A percentile compares a stretch with the other conserved stretches of the same genome.
phyloP scores from a whole-genome alignment of 2,113 vertebrate species.

The Saguinus midas region DNA sequence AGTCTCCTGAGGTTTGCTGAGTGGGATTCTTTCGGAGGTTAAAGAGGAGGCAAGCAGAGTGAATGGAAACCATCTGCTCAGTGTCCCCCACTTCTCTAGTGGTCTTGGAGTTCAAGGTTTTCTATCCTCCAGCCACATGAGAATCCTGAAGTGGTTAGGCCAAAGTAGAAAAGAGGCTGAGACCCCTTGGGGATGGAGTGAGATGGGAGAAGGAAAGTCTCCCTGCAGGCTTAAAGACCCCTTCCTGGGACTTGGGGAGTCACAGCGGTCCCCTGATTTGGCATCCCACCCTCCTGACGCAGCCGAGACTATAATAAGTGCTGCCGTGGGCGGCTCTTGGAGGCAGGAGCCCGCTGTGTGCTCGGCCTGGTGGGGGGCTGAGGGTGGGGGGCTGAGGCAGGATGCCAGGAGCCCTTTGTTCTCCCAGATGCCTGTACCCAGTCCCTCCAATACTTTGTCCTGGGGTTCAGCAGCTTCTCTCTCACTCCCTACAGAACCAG shows the following conservation, averaged over 20 bases:
- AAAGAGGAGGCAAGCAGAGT: neutral
- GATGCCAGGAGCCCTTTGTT: conserved; percentile 41
- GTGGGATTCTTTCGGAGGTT: conserved; percentile 36
- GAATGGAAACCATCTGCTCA: neutral
- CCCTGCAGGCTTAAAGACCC: conserved; percentile 21
- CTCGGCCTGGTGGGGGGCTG: conserved; percentile 55
- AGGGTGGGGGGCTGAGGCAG: neutral
- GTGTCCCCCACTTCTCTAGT: neutral
- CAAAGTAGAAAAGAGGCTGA: neutral
- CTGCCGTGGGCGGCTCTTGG: conserved; percentile 72
- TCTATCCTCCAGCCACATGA: neutral
- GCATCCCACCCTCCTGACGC: conserved; percentile 74
- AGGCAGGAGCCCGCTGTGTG: conserved; percentile 60
- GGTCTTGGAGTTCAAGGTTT: conserved; percentile 32
- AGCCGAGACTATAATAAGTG: conserved; percentile 77
- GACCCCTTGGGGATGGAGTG: neutral
- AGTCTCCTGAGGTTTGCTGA: conserved; percentile 24
- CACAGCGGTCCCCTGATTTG: conserved; percentile 62
- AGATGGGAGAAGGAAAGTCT: neutral
- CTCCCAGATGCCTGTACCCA: neutral
- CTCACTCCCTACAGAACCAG: neutral
- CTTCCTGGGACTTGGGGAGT: conserved; percentile 40
- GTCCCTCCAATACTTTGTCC: neutral
- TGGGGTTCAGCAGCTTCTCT: neutral
- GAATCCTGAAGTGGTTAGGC: neutral